Evolutionary conservation across 2,113 vertebrate genomes (phyloP), one percentile per base, ranked within the genome.

Genomic region (Oryzias melastigma): DNA sequence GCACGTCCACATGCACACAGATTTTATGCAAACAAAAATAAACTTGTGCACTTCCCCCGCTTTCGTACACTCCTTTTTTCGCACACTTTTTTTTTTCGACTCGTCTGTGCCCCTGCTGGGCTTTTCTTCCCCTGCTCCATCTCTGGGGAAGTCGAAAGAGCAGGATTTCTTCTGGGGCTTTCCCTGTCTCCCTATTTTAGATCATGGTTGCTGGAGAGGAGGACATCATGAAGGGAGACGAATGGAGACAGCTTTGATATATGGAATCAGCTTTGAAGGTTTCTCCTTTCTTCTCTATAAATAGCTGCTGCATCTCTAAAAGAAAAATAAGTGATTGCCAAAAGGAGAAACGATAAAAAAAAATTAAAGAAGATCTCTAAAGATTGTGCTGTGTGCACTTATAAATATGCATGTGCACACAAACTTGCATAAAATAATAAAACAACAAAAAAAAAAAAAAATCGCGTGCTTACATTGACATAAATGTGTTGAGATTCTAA

Each of bases 201-300:
- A 87, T 72, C 58, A 41, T 70, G 61, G 52, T 70, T 66, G 75
- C 73, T 16, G 52, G 62, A 66, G 68, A 81, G 71, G 75, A 79
- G 77, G 80, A 90, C 81, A 69, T 58, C 57, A 71, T 41, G 64
- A 62, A 67, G 64, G 42, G 60, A 68, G 67, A 75, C 52, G 67
- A 81, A 71, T 18, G 61, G 69, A 85, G 79, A 85, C 49, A 55
- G 69, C 87, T 91, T 89, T 91, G 85, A 91, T 91, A 85, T 81
- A 83, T 78, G 62, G 73, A 80, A 84, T 60, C 78, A 67, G 83
- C 87, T 91, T 90, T 91, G 89, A 92, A 91, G 83, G 85, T 83
- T 81, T 85, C 76, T 55, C 75, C 56, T 76, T 65, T 75, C 80
- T 80, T 75, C 63, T 80, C 86, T 91, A 87, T 88, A 89, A 89